Conservation (phyloP, 2,797 vertebrate species). For the Neostethus bicornis region DNA sequence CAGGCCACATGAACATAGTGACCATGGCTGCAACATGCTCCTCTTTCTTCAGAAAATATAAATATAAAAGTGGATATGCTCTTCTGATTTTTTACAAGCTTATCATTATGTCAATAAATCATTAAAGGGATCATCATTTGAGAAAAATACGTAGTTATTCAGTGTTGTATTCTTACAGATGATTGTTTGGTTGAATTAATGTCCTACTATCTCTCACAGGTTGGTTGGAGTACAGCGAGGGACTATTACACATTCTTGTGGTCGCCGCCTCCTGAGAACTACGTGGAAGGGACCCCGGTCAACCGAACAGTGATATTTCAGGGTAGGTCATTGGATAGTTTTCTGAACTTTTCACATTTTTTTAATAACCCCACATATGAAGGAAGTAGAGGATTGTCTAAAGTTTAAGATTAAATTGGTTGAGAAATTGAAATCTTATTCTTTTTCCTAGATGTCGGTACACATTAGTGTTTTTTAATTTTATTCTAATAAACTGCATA, state of each 20-base stretch:
- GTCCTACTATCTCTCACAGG: constrained; percentile 80
- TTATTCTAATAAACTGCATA: constrained; percentile 25
- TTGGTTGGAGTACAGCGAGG: constrained; percentile 98
- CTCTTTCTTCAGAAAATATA: constrained; percentile 5
- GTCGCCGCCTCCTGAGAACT: constrained; percentile 95
- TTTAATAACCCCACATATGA: constrained; percentile 52
- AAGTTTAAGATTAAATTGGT: constrained; percentile 48
- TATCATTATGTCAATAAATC: constrained; percentile 37
- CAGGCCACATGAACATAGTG: constrained; percentile 35
- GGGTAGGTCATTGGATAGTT: constrained; percentile 79
- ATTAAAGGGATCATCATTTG: constrained; percentile 46
- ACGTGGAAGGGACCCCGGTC: constrained; percentile 90
- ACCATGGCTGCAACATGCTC: constrained; percentile 31
- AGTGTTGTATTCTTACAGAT: constrained; percentile 60
- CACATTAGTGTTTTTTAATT: constrained; percentile 32
- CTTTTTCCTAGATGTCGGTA: too few species aligned
- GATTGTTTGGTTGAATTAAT: constrained; percentile 49
- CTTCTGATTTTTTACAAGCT: constrained; percentile 14
- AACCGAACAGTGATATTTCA: constrained; percentile 95
- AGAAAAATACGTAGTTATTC: constrained; percentile 45
- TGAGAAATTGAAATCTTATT: constrained; percentile 45
- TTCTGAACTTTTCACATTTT: constrained; percentile 67
- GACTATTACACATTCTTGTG: constrained; percentile 99
- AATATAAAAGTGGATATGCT: constrained; percentile 13
- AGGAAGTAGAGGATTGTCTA: constrained; percentile 46